A percentile compares a stretch with the other conserved stretches of the same genome.
Evolutionary conservation across 1,140 invertebrate species (phyloP).

Genomic region (Megalopta genalis): DNA sequence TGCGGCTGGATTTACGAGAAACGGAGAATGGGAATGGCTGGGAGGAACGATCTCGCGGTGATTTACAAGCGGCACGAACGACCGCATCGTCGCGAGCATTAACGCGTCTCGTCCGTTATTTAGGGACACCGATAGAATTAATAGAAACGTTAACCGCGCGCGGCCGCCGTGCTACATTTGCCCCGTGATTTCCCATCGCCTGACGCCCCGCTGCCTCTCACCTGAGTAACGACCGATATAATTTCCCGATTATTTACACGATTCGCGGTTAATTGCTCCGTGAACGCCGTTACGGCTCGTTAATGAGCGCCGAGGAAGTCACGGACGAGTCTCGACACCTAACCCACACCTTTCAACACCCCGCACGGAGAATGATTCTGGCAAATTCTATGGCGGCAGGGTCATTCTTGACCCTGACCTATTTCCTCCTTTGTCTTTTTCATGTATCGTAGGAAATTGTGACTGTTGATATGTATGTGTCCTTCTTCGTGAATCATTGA

Average conservation of each 20-base stretch:
- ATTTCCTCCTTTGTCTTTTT: too few relatives aligned
- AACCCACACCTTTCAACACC: too few relatives aligned
- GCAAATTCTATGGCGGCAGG: too few relatives aligned
- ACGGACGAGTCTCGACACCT: too few relatives aligned
- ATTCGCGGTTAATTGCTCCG: not conserved
- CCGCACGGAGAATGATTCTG: too few relatives aligned
- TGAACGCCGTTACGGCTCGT: not conserved
- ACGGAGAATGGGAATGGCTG: constrained; percentile 42
- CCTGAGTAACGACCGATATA: constrained; percentile 4
- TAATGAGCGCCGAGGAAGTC: not conserved
- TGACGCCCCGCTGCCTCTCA: not conserved
- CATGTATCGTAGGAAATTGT: too few relatives aligned
- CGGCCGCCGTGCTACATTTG: not conserved
- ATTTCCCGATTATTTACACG: constrained; percentile 12
- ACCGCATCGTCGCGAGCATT: constrained; percentile 29
- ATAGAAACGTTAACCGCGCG: constrained; percentile 31
- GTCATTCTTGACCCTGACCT: too few relatives aligned
- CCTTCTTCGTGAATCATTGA: too few relatives aligned
- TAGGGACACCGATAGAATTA: constrained; percentile 39
- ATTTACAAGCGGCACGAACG: constrained; percentile 39
- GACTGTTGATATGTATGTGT: too few relatives aligned
- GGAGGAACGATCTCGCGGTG: constrained; percentile 7
- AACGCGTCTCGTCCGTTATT: constrained; percentile 44
- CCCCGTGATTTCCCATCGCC: constrained; percentile 18
- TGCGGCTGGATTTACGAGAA: constrained; percentile 14